Conservation (phyloP, 2,113 vertebrate species). For the Corydoras sp. region DNA sequence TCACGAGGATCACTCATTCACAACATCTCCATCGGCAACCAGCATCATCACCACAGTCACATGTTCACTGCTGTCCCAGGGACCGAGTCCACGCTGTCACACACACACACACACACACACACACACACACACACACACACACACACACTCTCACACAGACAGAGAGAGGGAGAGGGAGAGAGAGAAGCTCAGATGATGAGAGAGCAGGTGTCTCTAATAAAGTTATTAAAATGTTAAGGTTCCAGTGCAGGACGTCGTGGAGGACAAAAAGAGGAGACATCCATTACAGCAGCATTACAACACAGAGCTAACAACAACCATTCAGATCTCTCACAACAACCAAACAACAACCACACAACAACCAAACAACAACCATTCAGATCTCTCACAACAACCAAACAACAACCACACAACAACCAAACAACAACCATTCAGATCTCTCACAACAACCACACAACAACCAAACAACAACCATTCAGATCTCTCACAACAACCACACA, state of each 20-base stretch:
- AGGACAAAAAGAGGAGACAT: no score
- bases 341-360: not conserved
- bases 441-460: not conserved
- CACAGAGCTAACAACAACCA: no score
- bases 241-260: no score
- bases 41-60: conserved; percentile 66
- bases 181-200: no score
- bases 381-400: not conserved
- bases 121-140: not conserved
- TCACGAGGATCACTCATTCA: conserved; percentile 40
- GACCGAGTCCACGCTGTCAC: conserved; percentile 4
- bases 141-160: not conserved
- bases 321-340: no score
- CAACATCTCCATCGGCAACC: conserved; percentile 28
- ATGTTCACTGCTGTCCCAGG: conserved; percentile 51
- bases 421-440: no score
- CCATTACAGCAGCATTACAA: no score
- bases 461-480: no score
- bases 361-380: not conserved
- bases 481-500: no score
- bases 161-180: no score
- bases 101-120: conserved; percentile 21
- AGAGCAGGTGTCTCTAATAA: no score
- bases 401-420: conserved; percentile 25
- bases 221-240: no score